Evolutionary conservation across 2,797 vertebrate genomes (phyloP), one percentile per base, ranked within the genome.

Genomic region (Cyprinodon diabolis): DNA sequence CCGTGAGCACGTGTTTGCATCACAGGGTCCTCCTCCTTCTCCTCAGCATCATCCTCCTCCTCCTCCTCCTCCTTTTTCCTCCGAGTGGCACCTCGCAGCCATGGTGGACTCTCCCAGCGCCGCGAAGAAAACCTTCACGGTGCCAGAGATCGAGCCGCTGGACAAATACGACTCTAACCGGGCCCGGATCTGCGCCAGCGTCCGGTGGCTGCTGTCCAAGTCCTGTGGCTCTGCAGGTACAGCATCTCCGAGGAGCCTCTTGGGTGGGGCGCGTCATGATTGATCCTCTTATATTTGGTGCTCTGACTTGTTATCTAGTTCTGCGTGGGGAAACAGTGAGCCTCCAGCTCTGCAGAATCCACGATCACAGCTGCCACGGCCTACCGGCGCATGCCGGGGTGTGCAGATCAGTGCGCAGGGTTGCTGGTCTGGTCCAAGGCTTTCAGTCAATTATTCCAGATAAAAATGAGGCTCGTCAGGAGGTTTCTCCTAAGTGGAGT

Each of bases 101-200:
- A 96, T 96, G 95, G 95, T 94, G 93, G 96, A 96, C 90, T 84
- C 87, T 75, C 80, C 91, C 73, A 84, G 87, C 71, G 79, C 76
- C 62, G 92, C 92, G 93, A 95, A 94, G 88, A 95, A 92, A 84
- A 92, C 92, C 77, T 94, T 92, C 84, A 86, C 96, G 87, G 96
- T 96, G 68, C 96, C 95, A 85, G 96, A 97, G 92, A 96, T 97
- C 89, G 95, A 94, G 80, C 96, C 96, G 69, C 91, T 97, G 93
- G 96, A 97, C 86, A 95, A 94, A 85, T 98, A 96, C 84, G 96
- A 97, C 80, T 94, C 95, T 83, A 84, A 77, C 83, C 92, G 96
- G 82, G 96, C 96, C 68, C 96, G 96, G 91, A 95, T 93, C 75
- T 92, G 96, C 76, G 96, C 96, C 82, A 96, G 95, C 85, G 87